A percentile compares a stretch with the other conserved stretches of the same genome.
phyloP scores from a whole-genome alignment of 2,888 invertebrate genomes.

The Euplagia quadripunctaria region DNA sequence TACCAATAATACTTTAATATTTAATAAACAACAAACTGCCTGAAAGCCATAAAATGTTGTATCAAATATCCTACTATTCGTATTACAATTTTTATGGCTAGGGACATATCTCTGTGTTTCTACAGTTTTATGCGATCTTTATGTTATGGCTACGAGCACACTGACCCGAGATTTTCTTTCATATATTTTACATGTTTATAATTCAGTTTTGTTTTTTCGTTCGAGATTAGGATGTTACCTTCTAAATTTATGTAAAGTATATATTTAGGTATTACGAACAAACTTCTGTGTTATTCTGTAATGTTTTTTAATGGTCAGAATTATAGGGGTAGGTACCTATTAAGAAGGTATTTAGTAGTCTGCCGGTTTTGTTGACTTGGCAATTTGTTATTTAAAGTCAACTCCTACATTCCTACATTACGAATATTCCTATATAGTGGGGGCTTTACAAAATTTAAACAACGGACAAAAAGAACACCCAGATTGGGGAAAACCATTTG shows the following conservation, averaged over 20 bases:
- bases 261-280: background rate
- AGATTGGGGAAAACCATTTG: too few species aligned
- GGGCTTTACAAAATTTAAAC: too few species aligned
- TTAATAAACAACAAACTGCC: constrained; percentile 73
- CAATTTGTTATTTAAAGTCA: too few species aligned
- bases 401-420: too few species aligned
- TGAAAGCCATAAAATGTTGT: constrained; percentile 74
- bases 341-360: background rate
- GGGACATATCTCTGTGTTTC: constrained; percentile 78
- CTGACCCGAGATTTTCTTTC: constrained; percentile 63
- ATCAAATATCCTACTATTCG: constrained; percentile 79
- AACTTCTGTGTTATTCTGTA: background rate
- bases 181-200: constrained; percentile 68
- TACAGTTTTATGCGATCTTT: constrained; percentile 78
- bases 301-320: background rate
- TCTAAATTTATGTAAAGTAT: constrained; percentile 12
- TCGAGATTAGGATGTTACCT: constrained; percentile 26
- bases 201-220: constrained; percentile 61
- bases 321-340: background rate
- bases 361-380: background rate
- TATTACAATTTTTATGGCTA: constrained; percentile 79
- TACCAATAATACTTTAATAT: constrained; percentile 49
- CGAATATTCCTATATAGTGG: too few species aligned
- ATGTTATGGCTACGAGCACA: constrained; percentile 65
- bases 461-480: too few species aligned